Evolutionary conservation across 2,888 invertebrate genomes (phyloP), one percentile per base, ranked within the genome.

Genomic region (Sphaerophoria taeniata): DNA sequence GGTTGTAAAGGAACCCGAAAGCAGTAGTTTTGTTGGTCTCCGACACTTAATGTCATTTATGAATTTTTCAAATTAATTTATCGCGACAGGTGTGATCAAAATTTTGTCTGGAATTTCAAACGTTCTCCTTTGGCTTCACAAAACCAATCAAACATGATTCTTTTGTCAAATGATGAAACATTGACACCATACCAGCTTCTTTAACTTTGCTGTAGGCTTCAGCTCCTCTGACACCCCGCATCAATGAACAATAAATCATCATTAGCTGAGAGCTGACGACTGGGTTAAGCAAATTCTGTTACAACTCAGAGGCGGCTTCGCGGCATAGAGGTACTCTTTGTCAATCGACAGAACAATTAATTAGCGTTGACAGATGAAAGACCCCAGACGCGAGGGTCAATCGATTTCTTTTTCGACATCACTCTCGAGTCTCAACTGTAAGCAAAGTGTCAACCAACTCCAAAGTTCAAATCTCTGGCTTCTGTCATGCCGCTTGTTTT

Each of bases 281-380:
- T 71, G 24, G 24, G 24, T 24, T 24, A 24, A 24, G 24, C 24
- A 24, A 24, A 24, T 24, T 24, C 24, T 24, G 24, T 24, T 24
- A 24, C 24, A 24, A 24, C 24, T 24, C 2, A 24, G 24, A 2
- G 24, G 75, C 65, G 74, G 72, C 67, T 39, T 70, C 67, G 67
- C 75, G 72, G 75, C 75, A 24, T 24, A 24, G 24, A 67, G 39
- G 72, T 69, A 45, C 49, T 73, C 81, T 73, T 73, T 80, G 81
- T 85, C 76, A 85, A 81, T 81, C 65, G 73, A 81, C 85, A 77
- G 60, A 33, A 63, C 81, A 81, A 85, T 85, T 85, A 85, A 85
- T 85, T 85, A 85, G 81, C 85, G 77, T 77, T 81, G 76, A 85
- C 85, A 81, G 76, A 67, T 74, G 76, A 85, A 81, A 81, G 65